These are phyloP conservation scores for Drosophila triauraria DNA, from an alignment of 1,140 invertebrate genomes.

Conservation along the genomic window DNA sequence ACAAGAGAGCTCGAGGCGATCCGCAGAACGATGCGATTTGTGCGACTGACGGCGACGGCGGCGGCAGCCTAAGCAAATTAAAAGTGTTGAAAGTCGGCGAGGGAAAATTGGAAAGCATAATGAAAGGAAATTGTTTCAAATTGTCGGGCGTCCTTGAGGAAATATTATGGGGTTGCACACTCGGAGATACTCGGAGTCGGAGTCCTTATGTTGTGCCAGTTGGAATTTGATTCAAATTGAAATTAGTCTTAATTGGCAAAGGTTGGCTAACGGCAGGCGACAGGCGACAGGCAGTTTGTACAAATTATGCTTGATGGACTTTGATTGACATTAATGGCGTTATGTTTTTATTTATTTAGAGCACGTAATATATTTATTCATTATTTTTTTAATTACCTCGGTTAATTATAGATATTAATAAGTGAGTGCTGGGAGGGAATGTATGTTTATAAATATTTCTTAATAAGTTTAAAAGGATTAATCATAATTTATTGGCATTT, in stretches of 20 bases:
- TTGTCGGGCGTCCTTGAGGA: conserved; percentile 46
- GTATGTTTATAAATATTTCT: neutral
- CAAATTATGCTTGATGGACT: conserved; percentile 32
- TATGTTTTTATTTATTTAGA: conserved; percentile 11
- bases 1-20: conserved; percentile 42
- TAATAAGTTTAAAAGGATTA: neutral
- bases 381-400: conserved; percentile 9
- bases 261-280: neutral
- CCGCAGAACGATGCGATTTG: conserved; percentile 60
- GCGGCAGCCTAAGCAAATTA: conserved; percentile 66
- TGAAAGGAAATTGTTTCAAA: conserved; percentile 52
- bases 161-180: conserved; percentile 23
- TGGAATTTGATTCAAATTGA: conserved; percentile 39
- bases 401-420: neutral
- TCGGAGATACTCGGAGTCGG: conserved; percentile 10
- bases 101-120: conserved; percentile 53
- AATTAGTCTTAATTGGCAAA: conserved; percentile 40
- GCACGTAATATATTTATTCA: neutral
- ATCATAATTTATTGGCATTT: neutral
- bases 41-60: conserved; percentile 15
- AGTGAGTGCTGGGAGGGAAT: neutral
- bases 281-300: conserved; percentile 12
- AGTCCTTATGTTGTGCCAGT: conserved; percentile 22
- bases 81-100: conserved; percentile 66
- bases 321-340: conserved; percentile 23